Conservation (phyloP, 1,140 invertebrate genomes). For the Caenorhabditis latens region DNA sequence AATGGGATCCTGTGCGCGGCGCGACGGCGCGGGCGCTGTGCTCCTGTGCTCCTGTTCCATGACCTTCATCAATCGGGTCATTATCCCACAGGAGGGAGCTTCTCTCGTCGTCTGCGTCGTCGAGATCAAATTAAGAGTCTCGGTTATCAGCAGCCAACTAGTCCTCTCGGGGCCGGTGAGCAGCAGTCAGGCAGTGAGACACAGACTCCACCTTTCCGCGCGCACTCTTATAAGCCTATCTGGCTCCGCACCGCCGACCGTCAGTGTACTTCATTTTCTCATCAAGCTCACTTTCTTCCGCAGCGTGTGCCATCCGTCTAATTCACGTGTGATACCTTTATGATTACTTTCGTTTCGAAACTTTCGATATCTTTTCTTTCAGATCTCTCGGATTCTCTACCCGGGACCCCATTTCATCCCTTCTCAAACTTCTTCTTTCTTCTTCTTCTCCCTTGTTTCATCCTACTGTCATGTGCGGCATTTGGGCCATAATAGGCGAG, state of each 20-base stretch:
- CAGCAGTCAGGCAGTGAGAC: neutral
- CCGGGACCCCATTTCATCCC: neutral
- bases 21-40: neutral
- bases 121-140: neutral
- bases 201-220: conserved; percentile 54
- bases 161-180: conserved; percentile 5
- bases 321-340: neutral
- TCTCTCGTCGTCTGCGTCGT: conserved; percentile 3
- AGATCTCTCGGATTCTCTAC: neutral
- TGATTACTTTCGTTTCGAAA: neutral
- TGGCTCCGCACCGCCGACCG: conserved; percentile 54
- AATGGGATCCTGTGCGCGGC: conserved; percentile 23
- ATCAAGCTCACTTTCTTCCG: conserved; percentile 20
- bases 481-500: conserved; percentile 74
- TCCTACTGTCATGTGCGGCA: conserved; percentile 73
- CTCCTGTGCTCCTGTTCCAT: conserved; percentile 45
- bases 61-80: conserved; percentile 47
- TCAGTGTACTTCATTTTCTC: conserved; percentile 53
- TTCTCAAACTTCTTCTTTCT: neutral
- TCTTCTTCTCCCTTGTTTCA: neutral
- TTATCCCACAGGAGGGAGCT: neutral
- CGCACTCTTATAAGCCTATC: conserved; percentile 56
- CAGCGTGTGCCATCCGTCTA: neutral
- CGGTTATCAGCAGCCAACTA: conserved; percentile 39
- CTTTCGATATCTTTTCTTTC: neutral